Conservation (phyloP, 2,797 vertebrate species). For the Antrozous pallidus region DNA sequence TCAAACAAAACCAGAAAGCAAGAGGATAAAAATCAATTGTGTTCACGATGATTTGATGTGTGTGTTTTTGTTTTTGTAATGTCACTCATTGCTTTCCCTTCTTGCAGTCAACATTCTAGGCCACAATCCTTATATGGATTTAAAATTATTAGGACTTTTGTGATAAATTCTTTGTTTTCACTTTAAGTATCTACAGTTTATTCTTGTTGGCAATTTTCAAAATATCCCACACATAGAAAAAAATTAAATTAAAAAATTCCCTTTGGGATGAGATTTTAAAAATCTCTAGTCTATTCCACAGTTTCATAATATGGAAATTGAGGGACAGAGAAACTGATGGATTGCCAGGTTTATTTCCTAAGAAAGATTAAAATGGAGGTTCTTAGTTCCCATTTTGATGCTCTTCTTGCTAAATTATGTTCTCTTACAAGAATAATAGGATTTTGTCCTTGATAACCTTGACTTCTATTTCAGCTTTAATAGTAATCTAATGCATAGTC, state of each 20-base stretch:
- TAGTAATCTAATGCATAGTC: neutral
- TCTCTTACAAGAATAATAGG: constrained; percentile 32
- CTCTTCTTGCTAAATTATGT: neutral
- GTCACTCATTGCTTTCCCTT: neutral
- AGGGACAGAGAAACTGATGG: neutral
- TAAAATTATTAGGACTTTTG: neutral
- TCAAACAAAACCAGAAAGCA: constrained; percentile 38
- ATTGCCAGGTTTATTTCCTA: neutral
- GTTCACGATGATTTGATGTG: neutral
- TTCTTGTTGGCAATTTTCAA: neutral
- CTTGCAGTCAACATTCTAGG: neutral
- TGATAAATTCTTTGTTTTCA: neutral
- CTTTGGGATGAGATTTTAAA: neutral
- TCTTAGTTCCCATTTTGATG: neutral
- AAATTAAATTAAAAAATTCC: neutral
- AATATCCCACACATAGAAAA: neutral
- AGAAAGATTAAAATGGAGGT: neutral
- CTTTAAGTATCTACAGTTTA: neutral
- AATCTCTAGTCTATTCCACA: neutral
- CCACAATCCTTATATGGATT: neutral
- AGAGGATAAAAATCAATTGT: constrained; percentile 39
- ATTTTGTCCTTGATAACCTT: constrained; percentile 1
- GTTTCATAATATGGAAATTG: constrained; percentile 2
- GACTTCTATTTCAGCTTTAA: neutral
- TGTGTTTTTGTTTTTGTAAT: neutral